Evolutionary conservation across 2,888 invertebrate genomes (phyloP), one percentile per base, ranked within the genome.

Genomic region (Tenthredo distinguenda): DNA sequence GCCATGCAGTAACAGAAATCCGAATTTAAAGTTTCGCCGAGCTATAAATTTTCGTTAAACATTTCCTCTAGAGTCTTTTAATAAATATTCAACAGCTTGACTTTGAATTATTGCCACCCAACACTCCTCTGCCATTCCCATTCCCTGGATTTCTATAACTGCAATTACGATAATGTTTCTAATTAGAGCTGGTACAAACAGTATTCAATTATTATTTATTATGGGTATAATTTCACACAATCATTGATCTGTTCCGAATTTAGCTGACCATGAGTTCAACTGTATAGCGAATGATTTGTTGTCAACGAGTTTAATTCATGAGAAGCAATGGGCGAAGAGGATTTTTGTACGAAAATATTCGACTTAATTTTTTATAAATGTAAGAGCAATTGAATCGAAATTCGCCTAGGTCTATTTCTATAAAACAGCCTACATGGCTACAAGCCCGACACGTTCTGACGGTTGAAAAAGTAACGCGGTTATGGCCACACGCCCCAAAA

Each of bases 381-480:
- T 34, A 31, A 6, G n/a, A 21, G 9, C 34, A 62, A 81, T 81
- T 62, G 1, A 40, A 81, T 81, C 37, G 34, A 62, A 81, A 81
- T 81, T 40, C 21, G 7, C 43, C 40, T 81, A 15, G 10, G 40
- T 81, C 40, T 58, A 81, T 81, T 81, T 81, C 58, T 81, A 81
- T 31, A 18, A 50, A 77, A 37, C n/a, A 37, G 58, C 62, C 58
- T 40, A 62, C 21, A 81, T 62, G 58, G 40, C 58, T 40, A 62
- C 21, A 81, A 40, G 37, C 81, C 18, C 77, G 77, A 55, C 40
- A 81, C 81, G 62, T 81, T 81, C 26, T 58, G 62, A 10, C 3
- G 62, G 21, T 15, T 81, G 81, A 40, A 62, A 81, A 81, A 81
- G 81, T 81, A 81, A 81, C 58, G 58, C n/a, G 58, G 58, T 81